Conservation (phyloP, 2,113 vertebrate species). For the Columba janthina region DNA sequence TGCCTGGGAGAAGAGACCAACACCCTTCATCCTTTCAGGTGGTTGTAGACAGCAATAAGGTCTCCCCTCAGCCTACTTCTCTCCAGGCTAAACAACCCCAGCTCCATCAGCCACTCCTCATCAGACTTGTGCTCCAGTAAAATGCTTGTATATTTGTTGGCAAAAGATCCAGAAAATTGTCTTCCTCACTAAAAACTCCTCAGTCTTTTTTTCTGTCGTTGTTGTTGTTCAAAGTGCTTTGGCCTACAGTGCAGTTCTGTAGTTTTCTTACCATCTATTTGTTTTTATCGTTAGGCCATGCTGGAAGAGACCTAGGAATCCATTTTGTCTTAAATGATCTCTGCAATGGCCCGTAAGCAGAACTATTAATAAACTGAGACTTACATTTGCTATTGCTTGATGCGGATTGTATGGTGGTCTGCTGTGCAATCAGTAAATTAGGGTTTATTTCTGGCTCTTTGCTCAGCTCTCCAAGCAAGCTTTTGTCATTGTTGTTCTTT, state of each 20-base stretch:
- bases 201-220: background rate
- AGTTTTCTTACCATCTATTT: background rate
- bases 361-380: background rate
- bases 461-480: background rate
- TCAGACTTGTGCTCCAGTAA: background rate
- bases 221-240: background rate
- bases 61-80: too few species aligned
- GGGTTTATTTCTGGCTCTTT: background rate
- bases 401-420: fast-evolving
- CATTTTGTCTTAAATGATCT: background rate
- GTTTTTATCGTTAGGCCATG: background rate
- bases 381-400: background rate
- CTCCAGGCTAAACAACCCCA: too few species aligned
- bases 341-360: background rate
- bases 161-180: background rate
- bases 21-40: too few species aligned
- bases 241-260: background rate
- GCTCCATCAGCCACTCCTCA: too few species aligned
- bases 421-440: background rate
- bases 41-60: too few species aligned
- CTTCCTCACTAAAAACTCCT: background rate
- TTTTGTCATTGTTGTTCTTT: background rate
- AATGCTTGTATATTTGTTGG: background rate
- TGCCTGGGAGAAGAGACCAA: too few species aligned
- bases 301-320: background rate